These are phyloP conservation scores for Tragopan temminckii DNA, from an alignment of 2,797 vertebrate genomes.

Conservation along the genomic window DNA sequence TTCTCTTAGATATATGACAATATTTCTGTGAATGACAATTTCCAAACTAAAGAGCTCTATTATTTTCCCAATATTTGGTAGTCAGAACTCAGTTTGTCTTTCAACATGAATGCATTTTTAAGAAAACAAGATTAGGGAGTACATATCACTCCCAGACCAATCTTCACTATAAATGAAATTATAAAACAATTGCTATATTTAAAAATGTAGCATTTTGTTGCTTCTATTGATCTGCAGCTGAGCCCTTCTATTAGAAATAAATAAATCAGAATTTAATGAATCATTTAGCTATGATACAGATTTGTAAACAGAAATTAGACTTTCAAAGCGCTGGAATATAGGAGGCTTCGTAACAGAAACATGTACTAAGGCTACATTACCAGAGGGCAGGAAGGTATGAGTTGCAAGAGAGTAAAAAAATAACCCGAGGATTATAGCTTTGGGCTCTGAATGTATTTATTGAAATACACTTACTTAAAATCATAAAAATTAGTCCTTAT, in stretches of 20 bases:
- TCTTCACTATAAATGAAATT: neutral
- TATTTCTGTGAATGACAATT: neutral
- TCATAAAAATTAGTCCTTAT: neutral
- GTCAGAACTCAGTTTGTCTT: neutral
- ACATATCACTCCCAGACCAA: neutral
- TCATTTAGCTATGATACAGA: neutral
- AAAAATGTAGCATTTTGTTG: neutral
- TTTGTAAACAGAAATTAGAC: neutral
- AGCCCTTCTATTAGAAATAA: neutral
- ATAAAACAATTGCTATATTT: neutral
- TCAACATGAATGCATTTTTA: neutral
- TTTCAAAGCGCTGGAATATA: neutral
- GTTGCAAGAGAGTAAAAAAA: neutral
- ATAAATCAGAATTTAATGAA: neutral
- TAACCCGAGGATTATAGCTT: neutral
- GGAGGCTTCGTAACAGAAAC: neutral
- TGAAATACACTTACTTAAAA: neutral
- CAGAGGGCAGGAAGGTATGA: neutral
- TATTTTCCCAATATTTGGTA: neutral
- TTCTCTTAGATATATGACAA: neutral
- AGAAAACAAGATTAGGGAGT: conserved; percentile 2
- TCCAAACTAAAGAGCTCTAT: neutral
- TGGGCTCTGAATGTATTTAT: neutral
- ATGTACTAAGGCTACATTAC: neutral
- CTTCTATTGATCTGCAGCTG: neutral